These are phyloP conservation scores for Fragum sueziense DNA, from an alignment of 2,888 invertebrate genomes.

Conservation along the genomic window DNA sequence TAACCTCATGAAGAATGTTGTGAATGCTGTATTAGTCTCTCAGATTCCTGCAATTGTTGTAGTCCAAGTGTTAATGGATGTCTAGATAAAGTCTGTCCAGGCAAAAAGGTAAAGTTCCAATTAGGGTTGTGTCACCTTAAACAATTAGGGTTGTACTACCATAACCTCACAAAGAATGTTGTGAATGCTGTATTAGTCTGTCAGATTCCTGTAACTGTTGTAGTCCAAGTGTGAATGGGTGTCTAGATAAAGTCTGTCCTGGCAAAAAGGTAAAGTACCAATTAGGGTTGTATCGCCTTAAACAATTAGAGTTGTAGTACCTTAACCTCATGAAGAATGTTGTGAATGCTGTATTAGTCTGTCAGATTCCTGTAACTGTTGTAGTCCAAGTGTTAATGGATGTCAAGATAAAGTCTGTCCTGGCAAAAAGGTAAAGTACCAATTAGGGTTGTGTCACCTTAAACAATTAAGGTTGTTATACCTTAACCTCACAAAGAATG, in stretches of 20 bases:
- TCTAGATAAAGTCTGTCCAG: slow-evolving; percentile 73
- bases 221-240: slow-evolving; percentile 69
- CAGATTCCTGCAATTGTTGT: slow-evolving; percentile 73
- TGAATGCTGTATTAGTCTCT: slow-evolving; percentile 69
- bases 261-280: slow-evolving; percentile 69
- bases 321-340: slow-evolving; percentile 64
- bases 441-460: no score
- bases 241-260: slow-evolving; percentile 75
- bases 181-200: slow-evolving; percentile 70
- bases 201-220: slow-evolving; percentile 73
- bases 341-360: slow-evolving; percentile 71
- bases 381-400: slow-evolving; percentile 68
- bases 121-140: no score
- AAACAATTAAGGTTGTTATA: no score
- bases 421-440: slow-evolving; percentile 73
- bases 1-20: slow-evolving; percentile 69
- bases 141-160: no score
- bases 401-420: slow-evolving; percentile 76
- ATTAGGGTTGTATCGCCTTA: no score
- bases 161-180: no score
- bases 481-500: no score
- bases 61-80: slow-evolving; percentile 71
- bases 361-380: slow-evolving; percentile 72
- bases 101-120: slow-evolving; percentile 66
- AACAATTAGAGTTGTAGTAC: no score